Evolutionary conservation across 1,140 invertebrate species (phyloP).

Genomic region (Latrodectus geometricus): DNA sequence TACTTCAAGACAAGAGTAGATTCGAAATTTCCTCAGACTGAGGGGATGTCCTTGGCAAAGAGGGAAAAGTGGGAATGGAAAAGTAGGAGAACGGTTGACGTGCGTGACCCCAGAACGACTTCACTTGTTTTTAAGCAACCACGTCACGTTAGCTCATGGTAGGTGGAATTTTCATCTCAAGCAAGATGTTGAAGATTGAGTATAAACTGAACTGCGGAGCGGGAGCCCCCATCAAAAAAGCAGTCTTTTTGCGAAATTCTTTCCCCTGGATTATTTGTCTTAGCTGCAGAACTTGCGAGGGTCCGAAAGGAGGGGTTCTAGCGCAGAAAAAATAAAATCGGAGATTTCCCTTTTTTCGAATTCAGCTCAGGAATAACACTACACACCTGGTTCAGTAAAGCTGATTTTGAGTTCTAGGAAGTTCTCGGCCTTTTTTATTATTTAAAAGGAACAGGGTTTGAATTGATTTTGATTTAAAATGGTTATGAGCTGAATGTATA

Average conservation of each 20-base stretch:
- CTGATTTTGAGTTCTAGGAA: too few species aligned
- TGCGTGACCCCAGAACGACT: constrained; percentile 13
- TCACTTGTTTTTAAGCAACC: background rate
- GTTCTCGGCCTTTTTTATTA: too few species aligned
- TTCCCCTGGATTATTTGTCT: background rate
- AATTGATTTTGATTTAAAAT: too few species aligned
- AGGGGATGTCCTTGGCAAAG: background rate
- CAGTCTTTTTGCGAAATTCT: background rate
- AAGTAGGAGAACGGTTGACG: background rate
- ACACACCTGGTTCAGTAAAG: too few species aligned
- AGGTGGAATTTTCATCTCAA: constrained; percentile 38
- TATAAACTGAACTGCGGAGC: constrained; percentile 34
- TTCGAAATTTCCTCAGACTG: background rate
- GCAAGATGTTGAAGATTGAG: constrained; percentile 22
- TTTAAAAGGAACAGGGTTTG: too few species aligned
- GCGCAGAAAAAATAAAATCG: background rate
- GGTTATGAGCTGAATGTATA: too few species aligned
- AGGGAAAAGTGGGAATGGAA: background rate
- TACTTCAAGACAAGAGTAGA: background rate
- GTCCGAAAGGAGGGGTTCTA: background rate
- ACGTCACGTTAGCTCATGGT: constrained; percentile 17
- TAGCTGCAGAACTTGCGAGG: background rate
- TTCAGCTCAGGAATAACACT: too few species aligned
- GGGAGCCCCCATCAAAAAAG: background rate
- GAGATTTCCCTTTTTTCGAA: background rate